Percentiles rank a stretch among this genome's conserved stretches.
Evolutionary conservation across 2,113 vertebrate species (phyloP).

Genomic region (Plecturocebus donacophilus): DNA sequence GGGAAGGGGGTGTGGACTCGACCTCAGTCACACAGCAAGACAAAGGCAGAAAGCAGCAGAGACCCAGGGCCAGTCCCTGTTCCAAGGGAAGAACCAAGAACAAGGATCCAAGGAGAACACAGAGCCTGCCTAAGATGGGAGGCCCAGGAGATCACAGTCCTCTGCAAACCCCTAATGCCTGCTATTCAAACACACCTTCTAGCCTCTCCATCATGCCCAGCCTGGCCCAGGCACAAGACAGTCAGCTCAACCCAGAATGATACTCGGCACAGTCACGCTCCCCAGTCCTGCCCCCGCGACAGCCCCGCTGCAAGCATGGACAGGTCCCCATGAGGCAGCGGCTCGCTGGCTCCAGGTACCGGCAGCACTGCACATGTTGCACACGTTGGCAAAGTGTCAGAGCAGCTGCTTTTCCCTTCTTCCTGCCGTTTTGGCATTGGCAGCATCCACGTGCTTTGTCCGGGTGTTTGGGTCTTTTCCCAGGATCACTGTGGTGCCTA

Average conservation of each 20-base stretch:
- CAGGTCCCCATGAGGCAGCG: accelerated
- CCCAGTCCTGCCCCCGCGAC: accelerated
- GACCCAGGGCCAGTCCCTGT: not conserved
- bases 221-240: not conserved
- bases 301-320: accelerated
- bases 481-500: accelerated
- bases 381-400: accelerated
- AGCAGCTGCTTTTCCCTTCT: accelerated
- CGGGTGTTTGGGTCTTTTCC: not conserved
- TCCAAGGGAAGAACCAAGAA: no score
- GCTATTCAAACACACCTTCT: no score
- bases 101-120: not conserved
- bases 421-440: accelerated
- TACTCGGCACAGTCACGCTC: accelerated
- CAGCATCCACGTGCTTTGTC: accelerated
- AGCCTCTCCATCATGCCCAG: accelerated
- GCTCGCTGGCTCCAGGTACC: accelerated
- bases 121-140: not conserved
- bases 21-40: not conserved
- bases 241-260: not conserved
- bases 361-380: accelerated
- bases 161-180: not conserved
- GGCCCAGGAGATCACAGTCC: not conserved
- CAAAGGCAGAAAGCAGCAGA: not conserved
- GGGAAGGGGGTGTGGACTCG: not conserved